phyloP scores from a whole-genome alignment of 53 echinoderm and acorn worm species.

The Mesocentrotus franciscanus region DNA sequence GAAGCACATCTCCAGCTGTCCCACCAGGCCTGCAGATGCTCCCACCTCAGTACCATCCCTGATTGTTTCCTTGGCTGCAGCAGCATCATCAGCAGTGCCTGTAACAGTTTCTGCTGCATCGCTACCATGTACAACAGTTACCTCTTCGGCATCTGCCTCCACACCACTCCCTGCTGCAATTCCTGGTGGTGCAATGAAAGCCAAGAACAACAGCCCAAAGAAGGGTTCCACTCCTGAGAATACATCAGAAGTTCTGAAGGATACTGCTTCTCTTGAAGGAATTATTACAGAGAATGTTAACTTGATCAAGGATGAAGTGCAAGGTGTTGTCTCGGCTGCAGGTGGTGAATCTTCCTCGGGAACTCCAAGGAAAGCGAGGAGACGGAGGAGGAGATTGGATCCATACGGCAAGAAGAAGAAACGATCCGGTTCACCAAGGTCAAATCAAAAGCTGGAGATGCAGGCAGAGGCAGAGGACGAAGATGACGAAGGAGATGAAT shows the following conservation, averaged over 20 bases:
- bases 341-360: neutral
- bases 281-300: neutral
- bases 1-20: slow-evolving; percentile 81
- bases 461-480: slow-evolving; percentile 1
- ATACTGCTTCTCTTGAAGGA: neutral
- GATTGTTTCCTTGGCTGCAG: slow-evolving; percentile 25
- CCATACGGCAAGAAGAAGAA: slow-evolving; percentile 59
- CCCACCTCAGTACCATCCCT: slow-evolving; percentile 48
- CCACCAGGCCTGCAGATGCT: slow-evolving; percentile 42
- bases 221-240: neutral
- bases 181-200: neutral
- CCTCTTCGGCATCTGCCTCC: neutral
- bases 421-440: slow-evolving; percentile 42
- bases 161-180: neutral
- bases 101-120: slow-evolving; percentile 17
- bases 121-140: neutral
- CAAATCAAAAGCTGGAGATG: neutral
- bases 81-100: neutral
- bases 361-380: slow-evolving; percentile 40
- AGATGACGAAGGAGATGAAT: slow-evolving; percentile 32
- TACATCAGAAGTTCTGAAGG: neutral
- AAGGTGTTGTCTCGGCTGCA: neutral
- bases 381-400: slow-evolving; percentile 47
- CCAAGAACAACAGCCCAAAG: neutral
- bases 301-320: neutral